A percentile compares a stretch with the other conserved stretches of the same genome.
Evolutionary conservation across 2,888 invertebrate genomes (phyloP).

Genomic region (Metallyticus violacea): DNA sequence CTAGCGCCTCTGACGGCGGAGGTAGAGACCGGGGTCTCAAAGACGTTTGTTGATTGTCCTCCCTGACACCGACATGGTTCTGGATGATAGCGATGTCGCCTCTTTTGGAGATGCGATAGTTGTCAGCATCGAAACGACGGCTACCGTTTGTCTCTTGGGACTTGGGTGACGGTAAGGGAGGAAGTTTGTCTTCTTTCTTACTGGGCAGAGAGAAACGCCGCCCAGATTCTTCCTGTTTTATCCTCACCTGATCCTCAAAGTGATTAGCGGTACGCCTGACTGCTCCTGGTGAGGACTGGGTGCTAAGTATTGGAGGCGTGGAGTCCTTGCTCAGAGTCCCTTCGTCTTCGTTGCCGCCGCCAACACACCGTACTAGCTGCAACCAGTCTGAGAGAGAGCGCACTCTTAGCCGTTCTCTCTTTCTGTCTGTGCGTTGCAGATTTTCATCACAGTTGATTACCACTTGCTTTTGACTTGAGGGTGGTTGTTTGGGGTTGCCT

Average conservation of each 20-base stretch:
- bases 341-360: neutral
- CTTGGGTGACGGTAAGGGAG: neutral
- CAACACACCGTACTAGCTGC: constrained; percentile 44
- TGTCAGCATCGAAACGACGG: constrained; percentile 42
- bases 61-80: constrained; percentile 38
- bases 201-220: neutral
- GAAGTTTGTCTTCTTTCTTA: neutral
- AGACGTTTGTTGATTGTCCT: constrained; percentile 35
- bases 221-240: neutral
- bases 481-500: neutral
- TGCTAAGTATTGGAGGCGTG: neutral
- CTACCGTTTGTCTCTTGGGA: neutral
- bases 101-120: constrained; percentile 49
- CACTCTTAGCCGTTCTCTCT: constrained; percentile 42
- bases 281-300: constrained; percentile 5
- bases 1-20: constrained; percentile 47
- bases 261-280: neutral
- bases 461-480: neutral
- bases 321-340: neutral
- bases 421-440: neutral
- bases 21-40: constrained; percentile 42
- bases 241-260: neutral
- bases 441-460: neutral
- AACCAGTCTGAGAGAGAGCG: constrained; percentile 52
- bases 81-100: constrained; percentile 49